These are phyloP conservation scores for Psettodes erumei DNA, from an alignment of 2,113 vertebrate genomes.

Conservation along the genomic window DNA sequence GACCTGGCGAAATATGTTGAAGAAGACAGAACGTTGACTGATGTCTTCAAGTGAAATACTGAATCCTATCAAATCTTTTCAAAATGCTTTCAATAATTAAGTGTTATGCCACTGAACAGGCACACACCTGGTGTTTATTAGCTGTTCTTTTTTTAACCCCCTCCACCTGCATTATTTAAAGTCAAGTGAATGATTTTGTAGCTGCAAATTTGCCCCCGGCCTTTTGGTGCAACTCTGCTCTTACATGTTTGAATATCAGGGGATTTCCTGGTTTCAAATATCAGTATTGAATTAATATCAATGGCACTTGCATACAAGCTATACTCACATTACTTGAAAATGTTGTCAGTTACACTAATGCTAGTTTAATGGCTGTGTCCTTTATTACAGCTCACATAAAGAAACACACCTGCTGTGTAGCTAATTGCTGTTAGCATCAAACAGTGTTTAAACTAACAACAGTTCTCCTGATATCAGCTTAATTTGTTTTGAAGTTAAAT, in stretches of 20 bases:
- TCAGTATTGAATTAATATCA: not conserved
- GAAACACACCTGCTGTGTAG: not conserved
- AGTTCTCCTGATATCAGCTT: constrained; percentile 6
- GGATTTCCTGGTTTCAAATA: too few relatives aligned
- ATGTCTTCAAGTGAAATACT: constrained; percentile 1
- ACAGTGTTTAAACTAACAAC: constrained; percentile 19
- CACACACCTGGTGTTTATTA: not conserved
- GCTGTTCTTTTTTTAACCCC: too few relatives aligned
- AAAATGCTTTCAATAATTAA: not conserved
- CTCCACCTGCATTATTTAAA: too few relatives aligned
- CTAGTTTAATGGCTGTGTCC: constrained; percentile 2
- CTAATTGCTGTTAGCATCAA: constrained; percentile 4
- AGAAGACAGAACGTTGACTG: not conserved
- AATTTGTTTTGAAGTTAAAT: constrained; percentile 35
- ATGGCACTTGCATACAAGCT: not conserved
- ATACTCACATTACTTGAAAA: not conserved
- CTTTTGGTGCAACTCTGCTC: too few relatives aligned
- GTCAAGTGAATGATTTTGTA: too few relatives aligned
- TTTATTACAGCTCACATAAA: constrained; percentile 5
- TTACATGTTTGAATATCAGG: too few relatives aligned
- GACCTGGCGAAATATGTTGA: not conserved
- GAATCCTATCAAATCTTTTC: not conserved
- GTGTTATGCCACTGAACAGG: too few relatives aligned
- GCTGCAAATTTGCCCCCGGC: too few relatives aligned
- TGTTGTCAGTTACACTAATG: not conserved